phyloP scores from a whole-genome alignment of 1,140 invertebrate species.

The Adoxophyes honmai region DNA sequence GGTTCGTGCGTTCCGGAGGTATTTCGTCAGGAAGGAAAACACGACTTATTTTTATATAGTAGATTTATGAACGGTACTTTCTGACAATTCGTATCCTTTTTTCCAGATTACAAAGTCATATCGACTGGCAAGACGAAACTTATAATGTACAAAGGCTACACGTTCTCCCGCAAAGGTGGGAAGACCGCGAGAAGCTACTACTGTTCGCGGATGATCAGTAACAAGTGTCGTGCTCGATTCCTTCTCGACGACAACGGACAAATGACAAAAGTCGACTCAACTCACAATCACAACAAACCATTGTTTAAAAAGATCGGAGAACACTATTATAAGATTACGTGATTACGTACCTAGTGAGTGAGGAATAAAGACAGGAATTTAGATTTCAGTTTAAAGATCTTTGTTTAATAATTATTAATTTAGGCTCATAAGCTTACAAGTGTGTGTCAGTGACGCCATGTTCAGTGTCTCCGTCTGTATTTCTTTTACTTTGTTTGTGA shows the following conservation, averaged over 20 bases:
- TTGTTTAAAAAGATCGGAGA: neutral
- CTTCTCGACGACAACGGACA: neutral
- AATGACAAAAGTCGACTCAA: neutral
- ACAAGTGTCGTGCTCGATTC: neutral
- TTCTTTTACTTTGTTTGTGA: no score
- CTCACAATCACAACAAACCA: neutral
- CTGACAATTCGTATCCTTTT: no score
- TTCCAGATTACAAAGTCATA: neutral
- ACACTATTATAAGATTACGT: neutral
- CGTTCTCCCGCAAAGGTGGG: slow-evolving; percentile 3
- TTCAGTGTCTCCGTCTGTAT: no score
- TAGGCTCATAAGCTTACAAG: no score
- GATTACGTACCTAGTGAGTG: neutral
- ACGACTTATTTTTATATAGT: no score
- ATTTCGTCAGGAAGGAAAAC: no score
- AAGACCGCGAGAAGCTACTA: neutral
- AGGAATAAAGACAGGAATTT: no score
- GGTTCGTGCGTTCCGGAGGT: no score
- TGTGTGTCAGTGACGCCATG: no score
- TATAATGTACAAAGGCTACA: slow-evolving; percentile 1
- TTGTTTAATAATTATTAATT: no score
- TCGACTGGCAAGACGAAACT: neutral
- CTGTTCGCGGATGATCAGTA: neutral
- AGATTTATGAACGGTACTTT: no score
- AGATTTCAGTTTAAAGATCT: no score